Conservation (phyloP, 2,888 invertebrate genomes). For the Phengaris alcon region DNA sequence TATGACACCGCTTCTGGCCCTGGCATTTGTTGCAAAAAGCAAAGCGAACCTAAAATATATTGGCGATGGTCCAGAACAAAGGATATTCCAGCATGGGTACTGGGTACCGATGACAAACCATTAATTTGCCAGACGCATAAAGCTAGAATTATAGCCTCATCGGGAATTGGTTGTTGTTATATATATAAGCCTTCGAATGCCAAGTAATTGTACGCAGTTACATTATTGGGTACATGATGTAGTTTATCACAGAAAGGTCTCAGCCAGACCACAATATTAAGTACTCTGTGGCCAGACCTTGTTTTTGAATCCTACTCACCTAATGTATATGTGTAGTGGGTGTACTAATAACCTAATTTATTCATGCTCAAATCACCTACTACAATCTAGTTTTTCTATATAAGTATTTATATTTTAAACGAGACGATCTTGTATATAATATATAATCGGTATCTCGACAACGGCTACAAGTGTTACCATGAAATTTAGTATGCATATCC, state of each 20-base stretch:
- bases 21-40: slow-evolving; percentile 14
- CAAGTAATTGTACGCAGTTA: slow-evolving; percentile 10
- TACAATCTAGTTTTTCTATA: not conserved
- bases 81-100: not conserved
- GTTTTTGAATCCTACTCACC: not conserved
- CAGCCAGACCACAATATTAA: not conserved
- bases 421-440: too few relatives aligned
- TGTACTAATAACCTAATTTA: too few relatives aligned
- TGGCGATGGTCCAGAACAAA: slow-evolving; percentile 25
- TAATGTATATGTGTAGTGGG: too few relatives aligned
- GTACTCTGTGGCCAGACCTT: not conserved
- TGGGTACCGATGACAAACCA: slow-evolving; percentile 9
- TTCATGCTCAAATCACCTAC: too few relatives aligned
- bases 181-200: not conserved
- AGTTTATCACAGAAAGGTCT: too few relatives aligned
- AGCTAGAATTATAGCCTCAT: slow-evolving; percentile 19
- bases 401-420: not conserved
- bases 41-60: slow-evolving; percentile 16
- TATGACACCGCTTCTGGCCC: not conserved
- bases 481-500: too few relatives aligned
- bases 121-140: slow-evolving; percentile 17
- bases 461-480: too few relatives aligned
- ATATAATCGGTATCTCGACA: too few relatives aligned
- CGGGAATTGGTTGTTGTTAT: not conserved
- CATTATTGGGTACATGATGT: not conserved